phyloP scores from a whole-genome alignment of 2,797 vertebrate genomes.

The Poecilia gillii region DNA sequence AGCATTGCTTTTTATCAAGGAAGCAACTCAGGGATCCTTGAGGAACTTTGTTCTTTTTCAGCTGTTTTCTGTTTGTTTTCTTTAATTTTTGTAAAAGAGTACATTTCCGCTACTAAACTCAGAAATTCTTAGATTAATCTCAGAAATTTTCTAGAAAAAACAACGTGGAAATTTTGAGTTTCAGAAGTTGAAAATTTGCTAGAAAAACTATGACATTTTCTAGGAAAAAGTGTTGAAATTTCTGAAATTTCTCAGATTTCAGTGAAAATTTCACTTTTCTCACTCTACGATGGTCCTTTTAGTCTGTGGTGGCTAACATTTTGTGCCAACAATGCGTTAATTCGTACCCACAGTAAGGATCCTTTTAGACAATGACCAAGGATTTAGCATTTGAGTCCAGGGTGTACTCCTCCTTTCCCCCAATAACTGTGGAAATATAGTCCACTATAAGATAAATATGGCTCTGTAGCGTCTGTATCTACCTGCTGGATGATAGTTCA shows the following conservation, averaged over 20 bases:
- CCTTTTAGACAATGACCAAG: neutral
- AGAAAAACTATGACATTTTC: too few species aligned
- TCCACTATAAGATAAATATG: too few species aligned
- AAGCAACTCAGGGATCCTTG: neutral
- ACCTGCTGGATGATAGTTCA: neutral
- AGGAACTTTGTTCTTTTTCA: neutral
- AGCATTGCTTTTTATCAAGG: neutral
- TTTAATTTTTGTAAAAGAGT: neutral
- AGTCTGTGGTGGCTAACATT: neutral
- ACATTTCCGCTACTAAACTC: too few species aligned
- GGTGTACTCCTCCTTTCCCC: too few species aligned
- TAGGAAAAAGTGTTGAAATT: too few species aligned
- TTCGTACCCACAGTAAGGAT: neutral
- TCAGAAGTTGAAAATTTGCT: too few species aligned
- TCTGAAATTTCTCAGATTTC: too few species aligned
- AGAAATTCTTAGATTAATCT: too few species aligned
- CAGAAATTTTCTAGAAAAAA: too few species aligned
- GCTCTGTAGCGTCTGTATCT: neutral
- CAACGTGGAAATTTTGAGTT: too few species aligned
- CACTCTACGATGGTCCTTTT: neutral
- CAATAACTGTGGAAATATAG: too few species aligned
- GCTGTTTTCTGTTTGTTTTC: neutral
- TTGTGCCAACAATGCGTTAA: neutral
- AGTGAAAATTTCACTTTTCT: too few species aligned
- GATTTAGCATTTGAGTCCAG: neutral